Evolutionary conservation across 1,140 invertebrate species (phyloP), one percentile per base, ranked within the genome.

Genomic region (Solen grandis): DNA sequence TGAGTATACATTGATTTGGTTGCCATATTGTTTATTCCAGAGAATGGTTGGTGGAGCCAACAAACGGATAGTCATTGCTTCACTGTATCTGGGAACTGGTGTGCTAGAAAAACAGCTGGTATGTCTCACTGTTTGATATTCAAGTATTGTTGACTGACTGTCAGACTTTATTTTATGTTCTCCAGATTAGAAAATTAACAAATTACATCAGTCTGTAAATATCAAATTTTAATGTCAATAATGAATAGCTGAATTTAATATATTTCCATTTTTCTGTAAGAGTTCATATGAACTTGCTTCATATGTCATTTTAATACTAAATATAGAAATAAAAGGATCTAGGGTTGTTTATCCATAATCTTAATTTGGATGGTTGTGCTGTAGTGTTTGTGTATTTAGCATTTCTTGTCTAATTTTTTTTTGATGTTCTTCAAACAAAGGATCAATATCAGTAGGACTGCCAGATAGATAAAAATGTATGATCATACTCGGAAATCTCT

Each of bases 41-140:
- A 92, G 95, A 50, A 95, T 95, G 90, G 95, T 96, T 85, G 91
- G 92, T 84, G 93, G 90, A 81, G 96, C 97, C 1, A 95, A 95
- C 82, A 93, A 93, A 66, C 94, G 98, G 87, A 96, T 99, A 87
- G 95, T 96, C 0, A 91, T 99, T 62, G 96, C 97, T 1, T 99
- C 98, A 60, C 92, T 99, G 5, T 99, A 99, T 91, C 93, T 99
- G 50, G 99, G 99, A 55, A 98, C 95, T 77, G 98, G 98, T 0
- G 88, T 94, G 35, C 91, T 98, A 77, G 98, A 99, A 92, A 93
- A 94, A 72, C 93, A 96, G 75, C 91, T 99, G 88, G 96, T 96
- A 93, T 90, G 90, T 88, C 55, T n/a, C n/a, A n/a, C n/a, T n/a
- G n/a, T n/a, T n/a, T n/a, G n/a, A n/a, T n/a, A n/a, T n/a, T n/a